phyloP scores from a whole-genome alignment of 2,888 invertebrate species.

The Isoperla grammatica region DNA sequence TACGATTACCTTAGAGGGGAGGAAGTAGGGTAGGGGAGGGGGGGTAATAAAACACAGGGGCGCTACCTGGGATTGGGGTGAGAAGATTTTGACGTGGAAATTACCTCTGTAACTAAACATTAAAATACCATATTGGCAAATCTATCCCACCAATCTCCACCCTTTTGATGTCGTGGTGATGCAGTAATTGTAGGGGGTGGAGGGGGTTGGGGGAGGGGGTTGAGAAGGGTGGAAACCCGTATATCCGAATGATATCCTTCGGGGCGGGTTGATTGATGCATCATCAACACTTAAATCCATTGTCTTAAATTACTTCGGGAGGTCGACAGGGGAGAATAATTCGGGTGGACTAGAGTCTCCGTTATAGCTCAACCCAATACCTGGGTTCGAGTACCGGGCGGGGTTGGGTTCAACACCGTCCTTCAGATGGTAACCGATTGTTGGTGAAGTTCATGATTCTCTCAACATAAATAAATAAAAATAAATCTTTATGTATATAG shows the following conservation, averaged over 20 bases:
- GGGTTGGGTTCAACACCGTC: no score
- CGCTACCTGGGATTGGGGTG: background rate
- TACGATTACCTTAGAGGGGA: background rate
- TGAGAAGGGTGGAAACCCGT: constrained; percentile 2
- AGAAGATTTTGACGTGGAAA: constrained; percentile 10
- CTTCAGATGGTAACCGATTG: no score
- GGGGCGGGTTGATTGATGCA: background rate
- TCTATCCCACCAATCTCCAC: constrained; percentile 15
- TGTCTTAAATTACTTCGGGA: background rate
- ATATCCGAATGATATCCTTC: background rate
- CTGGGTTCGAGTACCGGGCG: no score
- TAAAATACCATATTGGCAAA: constrained; percentile 20
- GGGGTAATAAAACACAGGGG: background rate
- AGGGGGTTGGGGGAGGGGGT: background rate
- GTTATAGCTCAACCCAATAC: no score
- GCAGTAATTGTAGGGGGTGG: constrained; percentile 5
- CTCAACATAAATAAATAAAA: no score
- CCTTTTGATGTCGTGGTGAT: constrained; percentile 11
- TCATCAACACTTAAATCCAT: background rate
- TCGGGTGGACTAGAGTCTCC: no score
- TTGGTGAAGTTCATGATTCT: no score
- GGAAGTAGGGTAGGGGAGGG: background rate
- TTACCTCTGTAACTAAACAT: constrained; percentile 16
- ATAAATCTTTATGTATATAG: no score
- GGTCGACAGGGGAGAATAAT: no score